phyloP scores from a whole-genome alignment of 1,140 invertebrate species.

The Mya arenaria region DNA sequence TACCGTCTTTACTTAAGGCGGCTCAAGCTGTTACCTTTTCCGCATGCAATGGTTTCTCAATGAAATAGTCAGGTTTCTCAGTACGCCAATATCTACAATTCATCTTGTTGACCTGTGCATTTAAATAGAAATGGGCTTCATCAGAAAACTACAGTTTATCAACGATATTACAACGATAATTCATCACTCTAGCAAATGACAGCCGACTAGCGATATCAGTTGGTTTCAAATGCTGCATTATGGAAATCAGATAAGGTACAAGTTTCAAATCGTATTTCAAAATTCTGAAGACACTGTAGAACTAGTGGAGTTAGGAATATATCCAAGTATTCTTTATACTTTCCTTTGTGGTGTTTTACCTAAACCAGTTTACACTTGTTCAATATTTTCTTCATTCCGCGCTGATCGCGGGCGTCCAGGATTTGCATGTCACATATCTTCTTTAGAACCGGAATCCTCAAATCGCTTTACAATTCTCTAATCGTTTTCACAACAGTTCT shows the following conservation, averaged over 20 bases:
- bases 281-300: slow-evolving; percentile 20
- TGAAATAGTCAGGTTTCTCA: not conserved
- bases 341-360: slow-evolving; percentile 12
- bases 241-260: slow-evolving; percentile 6
- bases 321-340: not conserved
- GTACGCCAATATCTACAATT: slow-evolving; percentile 6
- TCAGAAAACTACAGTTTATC: slow-evolving; percentile 8
- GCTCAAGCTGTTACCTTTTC: not conserved
- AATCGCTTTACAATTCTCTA: slow-evolving; percentile 25
- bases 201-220: not conserved
- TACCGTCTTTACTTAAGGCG: not conserved
- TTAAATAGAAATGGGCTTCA: slow-evolving; percentile 14
- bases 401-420: slow-evolving; percentile 9
- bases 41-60: slow-evolving; percentile 7
- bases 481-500: slow-evolving; percentile 9
- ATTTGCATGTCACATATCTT: slow-evolving; percentile 1
- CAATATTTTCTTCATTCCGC: slow-evolving; percentile 6
- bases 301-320: slow-evolving; percentile 7
- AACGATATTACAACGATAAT: not conserved
- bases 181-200: slow-evolving; percentile 4
- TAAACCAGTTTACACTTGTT: not conserved
- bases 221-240: slow-evolving; percentile 16
- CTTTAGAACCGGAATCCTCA: not conserved
- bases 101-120: not conserved
- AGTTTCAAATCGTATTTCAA: slow-evolving; percentile 27